phyloP scores from a whole-genome alignment of 1,140 invertebrate genomes.

The Ceratoteleas bidentatus region DNA sequence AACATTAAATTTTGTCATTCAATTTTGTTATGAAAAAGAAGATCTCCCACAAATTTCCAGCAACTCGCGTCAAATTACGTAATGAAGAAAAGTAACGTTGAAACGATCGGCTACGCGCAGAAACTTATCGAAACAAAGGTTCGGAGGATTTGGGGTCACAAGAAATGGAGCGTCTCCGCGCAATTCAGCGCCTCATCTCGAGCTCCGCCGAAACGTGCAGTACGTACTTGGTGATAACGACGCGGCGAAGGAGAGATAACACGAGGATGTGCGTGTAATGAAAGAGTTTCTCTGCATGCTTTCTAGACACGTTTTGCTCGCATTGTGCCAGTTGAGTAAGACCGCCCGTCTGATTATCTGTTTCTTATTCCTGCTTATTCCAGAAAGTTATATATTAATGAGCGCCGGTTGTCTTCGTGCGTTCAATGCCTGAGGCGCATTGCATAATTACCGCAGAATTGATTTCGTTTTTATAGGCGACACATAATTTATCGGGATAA shows the following conservation, averaged over 20 bases:
- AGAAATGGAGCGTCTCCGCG: slow-evolving; percentile 42
- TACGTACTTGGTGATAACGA: slow-evolving; percentile 50
- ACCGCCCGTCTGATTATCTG: slow-evolving; percentile 57
- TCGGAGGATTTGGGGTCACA: slow-evolving; percentile 30
- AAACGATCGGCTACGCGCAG: not conserved
- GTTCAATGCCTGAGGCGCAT: slow-evolving; percentile 15
- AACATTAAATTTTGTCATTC: no score
- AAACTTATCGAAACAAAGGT: slow-evolving; percentile 6
- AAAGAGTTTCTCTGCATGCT: slow-evolving; percentile 79
- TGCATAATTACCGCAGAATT: slow-evolving; percentile 21
- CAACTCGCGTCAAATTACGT: not conserved
- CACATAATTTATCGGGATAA: no score
- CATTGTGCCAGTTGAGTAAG: slow-evolving; percentile 66
- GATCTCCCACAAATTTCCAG: not conserved
- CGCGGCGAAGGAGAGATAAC: slow-evolving; percentile 57
- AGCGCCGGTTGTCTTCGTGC: slow-evolving; percentile 50
- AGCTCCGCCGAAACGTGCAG: slow-evolving; percentile 47
- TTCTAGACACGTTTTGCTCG: slow-evolving; percentile 77
- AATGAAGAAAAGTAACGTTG: not conserved
- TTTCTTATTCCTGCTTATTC: slow-evolving; percentile 57
- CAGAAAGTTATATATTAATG: slow-evolving; percentile 65
- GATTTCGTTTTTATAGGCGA: no score
- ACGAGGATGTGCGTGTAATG: slow-evolving; percentile 72
- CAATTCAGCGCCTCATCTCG: slow-evolving; percentile 33
- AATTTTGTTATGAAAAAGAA: no score